A percentile compares a stretch with the other conserved stretches of the same genome.
Evolutionary conservation across 2,888 invertebrate genomes (phyloP).

Genomic region (Tortrix viridana): DNA sequence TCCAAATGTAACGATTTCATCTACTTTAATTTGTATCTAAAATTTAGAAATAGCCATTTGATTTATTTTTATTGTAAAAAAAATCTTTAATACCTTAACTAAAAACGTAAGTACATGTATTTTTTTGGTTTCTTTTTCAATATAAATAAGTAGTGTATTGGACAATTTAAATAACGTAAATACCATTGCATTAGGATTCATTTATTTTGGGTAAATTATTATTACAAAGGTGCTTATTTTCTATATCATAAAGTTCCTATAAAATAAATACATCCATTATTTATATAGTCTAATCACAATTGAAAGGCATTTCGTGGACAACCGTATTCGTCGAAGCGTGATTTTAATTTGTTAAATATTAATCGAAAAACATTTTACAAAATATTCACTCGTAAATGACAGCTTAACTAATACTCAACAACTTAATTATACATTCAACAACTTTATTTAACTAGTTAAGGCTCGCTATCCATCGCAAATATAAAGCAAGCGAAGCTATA

Average conservation of each 20-base stretch:
- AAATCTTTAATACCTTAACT: too few relatives aligned
- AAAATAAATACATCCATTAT: constrained; percentile 36
- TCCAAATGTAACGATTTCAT: too few relatives aligned
- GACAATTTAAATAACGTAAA: constrained; percentile 38
- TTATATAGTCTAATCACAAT: constrained; percentile 31
- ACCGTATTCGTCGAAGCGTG: constrained; percentile 31
- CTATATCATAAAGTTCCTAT: constrained; percentile 33
- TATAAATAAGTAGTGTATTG: too few relatives aligned
- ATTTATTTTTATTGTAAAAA: too few relatives aligned
- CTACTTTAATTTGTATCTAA: too few relatives aligned
- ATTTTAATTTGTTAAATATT: constrained; percentile 38
- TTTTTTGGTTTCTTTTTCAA: too few relatives aligned
- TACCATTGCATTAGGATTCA: constrained; percentile 52
- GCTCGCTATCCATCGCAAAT: not conserved
- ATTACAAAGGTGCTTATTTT: constrained; percentile 52
- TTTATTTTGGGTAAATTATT: constrained; percentile 71
- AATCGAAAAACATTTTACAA: constrained; percentile 26
- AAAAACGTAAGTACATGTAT: too few relatives aligned
- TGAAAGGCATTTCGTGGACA: constrained; percentile 35
- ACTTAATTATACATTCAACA: constrained; percentile 42
- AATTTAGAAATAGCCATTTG: too few relatives aligned
- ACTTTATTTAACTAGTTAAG: constrained; percentile 36
- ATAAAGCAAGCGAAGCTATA: constrained; percentile 6
- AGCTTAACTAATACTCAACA: constrained; percentile 42
- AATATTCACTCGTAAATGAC: constrained; percentile 36